Conservation (phyloP, 2,888 invertebrate genomes). For the Cyrtodaria siliqua region DNA sequence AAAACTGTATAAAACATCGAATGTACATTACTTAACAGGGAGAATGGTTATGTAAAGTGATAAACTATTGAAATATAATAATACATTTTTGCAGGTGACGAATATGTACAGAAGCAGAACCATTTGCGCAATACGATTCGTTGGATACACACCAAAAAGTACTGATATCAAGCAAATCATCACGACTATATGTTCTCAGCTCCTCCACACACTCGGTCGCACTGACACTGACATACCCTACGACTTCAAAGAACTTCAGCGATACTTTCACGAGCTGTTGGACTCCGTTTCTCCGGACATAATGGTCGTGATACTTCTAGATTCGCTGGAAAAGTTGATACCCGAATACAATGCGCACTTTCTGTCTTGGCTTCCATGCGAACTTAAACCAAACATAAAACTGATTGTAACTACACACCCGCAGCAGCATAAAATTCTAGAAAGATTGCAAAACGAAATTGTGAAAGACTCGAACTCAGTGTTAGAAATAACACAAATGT, state of each 20-base stretch:
- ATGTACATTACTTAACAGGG: no score
- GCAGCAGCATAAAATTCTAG: constrained; percentile 68
- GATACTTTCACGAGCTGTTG: constrained; percentile 75
- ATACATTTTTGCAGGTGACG: constrained; percentile 17
- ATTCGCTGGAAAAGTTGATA: constrained; percentile 67
- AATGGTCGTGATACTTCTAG: constrained; percentile 80
- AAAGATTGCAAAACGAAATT: constrained; percentile 68
- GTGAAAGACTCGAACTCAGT: constrained; percentile 42
- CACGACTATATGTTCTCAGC: constrained; percentile 78
- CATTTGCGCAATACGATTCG: constrained; percentile 75
- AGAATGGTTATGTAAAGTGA: no score
- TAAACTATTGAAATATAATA: no score
- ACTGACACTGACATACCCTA: constrained; percentile 65
- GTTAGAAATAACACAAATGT: constrained; percentile 53
- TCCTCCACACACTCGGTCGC: constrained; percentile 66
- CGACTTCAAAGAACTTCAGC: constrained; percentile 76
- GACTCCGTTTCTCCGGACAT: constrained; percentile 70
- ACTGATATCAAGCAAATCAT: constrained; percentile 78
- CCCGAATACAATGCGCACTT: constrained; percentile 75
- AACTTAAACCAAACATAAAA: constrained; percentile 80
- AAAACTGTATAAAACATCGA: no score
- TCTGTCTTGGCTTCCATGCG: constrained; percentile 81
- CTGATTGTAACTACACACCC: constrained; percentile 77
- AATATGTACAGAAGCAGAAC: constrained; percentile 51
- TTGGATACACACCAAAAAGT: constrained; percentile 77